phyloP scores from a whole-genome alignment of 2,888 invertebrate species.

The Lobophora halterata region DNA sequence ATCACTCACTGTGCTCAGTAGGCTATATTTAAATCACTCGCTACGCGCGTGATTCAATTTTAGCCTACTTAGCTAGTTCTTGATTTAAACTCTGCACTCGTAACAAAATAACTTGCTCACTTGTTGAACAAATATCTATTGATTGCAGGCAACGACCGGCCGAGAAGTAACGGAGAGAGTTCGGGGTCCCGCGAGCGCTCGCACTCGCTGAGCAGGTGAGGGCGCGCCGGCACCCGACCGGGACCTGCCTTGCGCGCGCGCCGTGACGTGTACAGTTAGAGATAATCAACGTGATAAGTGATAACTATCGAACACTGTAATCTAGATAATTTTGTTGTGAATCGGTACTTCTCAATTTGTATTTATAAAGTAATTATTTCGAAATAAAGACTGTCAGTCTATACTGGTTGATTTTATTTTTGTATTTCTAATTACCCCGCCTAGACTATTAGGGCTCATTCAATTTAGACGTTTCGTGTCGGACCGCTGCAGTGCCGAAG shows the following conservation, averaged over 20 bases:
- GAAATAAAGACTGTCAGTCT: constrained; percentile 77
- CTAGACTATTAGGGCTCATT: too few species aligned
- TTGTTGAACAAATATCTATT: constrained; percentile 3
- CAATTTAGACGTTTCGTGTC: background rate
- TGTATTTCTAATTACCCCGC: constrained; percentile 25
- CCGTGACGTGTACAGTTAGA: constrained; percentile 59
- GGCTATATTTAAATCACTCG: too few species aligned
- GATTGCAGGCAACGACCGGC: constrained; percentile 68
- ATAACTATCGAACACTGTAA: constrained; percentile 73
- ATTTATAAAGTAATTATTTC: constrained; percentile 75
- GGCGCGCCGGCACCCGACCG: constrained; percentile 37
- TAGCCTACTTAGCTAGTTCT: too few species aligned
- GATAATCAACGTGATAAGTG: constrained; percentile 73
- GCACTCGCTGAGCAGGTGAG: constrained; percentile 87
- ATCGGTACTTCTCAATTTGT: constrained; percentile 80
- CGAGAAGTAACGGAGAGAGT: constrained; percentile 61
- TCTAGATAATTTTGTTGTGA: constrained; percentile 77
- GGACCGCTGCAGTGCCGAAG: too few species aligned
- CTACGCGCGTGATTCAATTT: too few species aligned
- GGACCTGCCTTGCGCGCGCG: constrained; percentile 27
- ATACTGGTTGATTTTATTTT: constrained; percentile 39
- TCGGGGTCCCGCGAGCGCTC: constrained; percentile 68
- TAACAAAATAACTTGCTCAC: too few species aligned
- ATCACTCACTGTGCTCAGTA: too few species aligned
- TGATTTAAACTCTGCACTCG: too few species aligned